Percentiles rank a stretch among this genome's conserved stretches.
These are phyloP conservation scores for Oreochromis niloticus DNA, from an alignment of 2,113 vertebrate genomes.

Conservation along the genomic window DNA sequence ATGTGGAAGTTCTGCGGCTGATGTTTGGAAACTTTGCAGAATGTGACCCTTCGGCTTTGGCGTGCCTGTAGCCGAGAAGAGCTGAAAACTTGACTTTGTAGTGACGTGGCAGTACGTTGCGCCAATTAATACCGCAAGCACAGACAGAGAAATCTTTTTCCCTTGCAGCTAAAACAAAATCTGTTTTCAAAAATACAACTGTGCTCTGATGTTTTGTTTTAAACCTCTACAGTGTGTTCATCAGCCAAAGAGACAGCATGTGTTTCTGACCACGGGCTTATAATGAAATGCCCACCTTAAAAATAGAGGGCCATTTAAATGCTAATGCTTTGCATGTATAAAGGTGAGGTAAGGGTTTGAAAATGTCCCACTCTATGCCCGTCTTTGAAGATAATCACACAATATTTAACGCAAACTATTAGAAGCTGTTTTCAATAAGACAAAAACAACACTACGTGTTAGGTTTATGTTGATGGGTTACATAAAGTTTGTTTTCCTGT, in stretches of 20 bases:
- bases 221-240: neutral
- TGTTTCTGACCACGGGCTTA: slow-evolving; percentile 54
- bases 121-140: neutral
- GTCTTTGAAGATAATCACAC: slow-evolving; percentile 15
- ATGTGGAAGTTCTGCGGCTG: slow-evolving; percentile 61
- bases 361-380: slow-evolving; percentile 1
- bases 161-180: neutral
- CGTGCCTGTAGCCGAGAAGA: slow-evolving; percentile 33
- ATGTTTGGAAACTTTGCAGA: slow-evolving; percentile 76
- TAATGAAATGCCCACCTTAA: slow-evolving; percentile 52
- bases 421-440: neutral
- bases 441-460: neutral
- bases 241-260: slow-evolving; percentile 39
- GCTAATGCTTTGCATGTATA: slow-evolving; percentile 42
- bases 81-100: slow-evolving; percentile 17
- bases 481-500: neutral
- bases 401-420: neutral
- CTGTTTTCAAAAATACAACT: neutral
- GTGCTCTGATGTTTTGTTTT: neutral
- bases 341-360: slow-evolving; percentile 5
- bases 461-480: neutral
- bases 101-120: neutral
- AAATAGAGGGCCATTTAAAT: slow-evolving; percentile 56
- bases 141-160: neutral
- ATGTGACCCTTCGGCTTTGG: slow-evolving; percentile 53